A percentile compares a stretch with the other conserved stretches of the same genome.
Evolutionary conservation across 2,797 vertebrate genomes (phyloP).

Genomic region (Spondyliosoma cantharus): DNA sequence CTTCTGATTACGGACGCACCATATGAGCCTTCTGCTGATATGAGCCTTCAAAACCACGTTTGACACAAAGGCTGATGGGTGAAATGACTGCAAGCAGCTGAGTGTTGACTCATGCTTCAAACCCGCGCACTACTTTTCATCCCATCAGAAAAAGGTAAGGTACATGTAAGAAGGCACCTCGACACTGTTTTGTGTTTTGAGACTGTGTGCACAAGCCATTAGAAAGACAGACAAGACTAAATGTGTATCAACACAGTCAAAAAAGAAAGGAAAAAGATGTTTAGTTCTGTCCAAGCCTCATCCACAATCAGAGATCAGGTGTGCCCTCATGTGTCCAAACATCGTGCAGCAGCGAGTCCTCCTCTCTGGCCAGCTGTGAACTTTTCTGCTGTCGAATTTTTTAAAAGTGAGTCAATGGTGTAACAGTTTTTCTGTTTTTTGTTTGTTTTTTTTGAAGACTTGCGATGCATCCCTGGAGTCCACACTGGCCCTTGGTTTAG

Average conservation of each 20-base stretch:
- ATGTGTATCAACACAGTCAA: background rate
- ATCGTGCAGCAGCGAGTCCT: conserved; percentile 44
- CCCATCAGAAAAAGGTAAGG: conserved; percentile 63
- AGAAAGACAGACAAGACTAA: conserved; percentile 37
- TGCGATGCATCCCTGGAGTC: conserved; percentile 21
- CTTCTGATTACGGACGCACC: background rate
- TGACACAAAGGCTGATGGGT: conserved; percentile 47
- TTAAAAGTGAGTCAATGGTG: background rate
- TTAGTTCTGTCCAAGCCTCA: conserved; percentile 13
- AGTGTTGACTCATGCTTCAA: conserved; percentile 13
- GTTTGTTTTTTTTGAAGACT: conserved; percentile 9
- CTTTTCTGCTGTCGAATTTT: conserved; percentile 11
- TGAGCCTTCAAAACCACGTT: conserved; percentile 8
- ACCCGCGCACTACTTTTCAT: background rate
- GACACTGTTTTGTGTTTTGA: conserved; percentile 54
- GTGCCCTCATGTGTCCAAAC: conserved; percentile 23
- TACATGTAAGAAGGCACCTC: conserved; percentile 79
- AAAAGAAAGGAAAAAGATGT: conserved; percentile 9
- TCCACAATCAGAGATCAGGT: conserved; percentile 20
- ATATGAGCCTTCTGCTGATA: conserved; percentile 6
- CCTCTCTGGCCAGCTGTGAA: conserved; percentile 7
- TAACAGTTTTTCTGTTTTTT: background rate
- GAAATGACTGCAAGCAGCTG: conserved; percentile 23
- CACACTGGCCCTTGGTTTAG: conserved; percentile 32
- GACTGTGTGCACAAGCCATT: conserved; percentile 20